Evolutionary conservation across 1,140 invertebrate genomes (phyloP), one percentile per base, ranked within the genome.

Genomic region (Carcinoscorpius rotundicauda): DNA sequence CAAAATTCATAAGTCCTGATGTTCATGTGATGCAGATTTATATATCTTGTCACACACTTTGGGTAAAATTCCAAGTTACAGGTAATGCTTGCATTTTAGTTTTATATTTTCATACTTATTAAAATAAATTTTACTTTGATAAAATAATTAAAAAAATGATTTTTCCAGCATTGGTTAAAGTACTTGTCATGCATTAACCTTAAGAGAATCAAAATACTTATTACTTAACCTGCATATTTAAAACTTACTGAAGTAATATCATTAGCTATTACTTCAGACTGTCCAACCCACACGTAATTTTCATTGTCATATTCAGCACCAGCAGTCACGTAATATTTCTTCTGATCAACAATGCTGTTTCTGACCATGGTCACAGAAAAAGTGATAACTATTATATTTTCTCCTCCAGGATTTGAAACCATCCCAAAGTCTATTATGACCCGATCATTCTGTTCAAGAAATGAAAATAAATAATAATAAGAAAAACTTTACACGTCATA

Each of bases 281-380:
- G 78, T 29, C 78, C 78, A 10, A 81, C 75, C 78, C 78, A 80
- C 5, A 80, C 75, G 56, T 76, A 75, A 6, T 72, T 73, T 59
- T 77, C 74, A 55, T 73, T 70, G 69, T 76, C 74, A 71, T 78
- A 80, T 67, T 79, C 78, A 4, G 77, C 78, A 0, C 79, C 80
- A 3, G 76, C 77, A 63, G 77, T 80, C 3, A 80, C 74, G 71
- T 76, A 77, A 62, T 78, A 77, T 0, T 68, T 65, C 6, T 64
- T 67, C 3, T 60, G 64, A 51, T 69, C 61, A 4, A 61, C 62
- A 29, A 29, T 29, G 5, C 71, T 69, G 51, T 76, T 76, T 9
- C 74, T 70, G 9, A 79, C 72, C 68, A 79, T 74, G 1, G 68
- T 64, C 4, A 75, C 78, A 6, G 73, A 73, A 68, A 78, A 81